These are phyloP conservation scores for Tryphoninae sp. DNA, from an alignment of 2,888 invertebrate species.

Conservation along the genomic window DNA sequence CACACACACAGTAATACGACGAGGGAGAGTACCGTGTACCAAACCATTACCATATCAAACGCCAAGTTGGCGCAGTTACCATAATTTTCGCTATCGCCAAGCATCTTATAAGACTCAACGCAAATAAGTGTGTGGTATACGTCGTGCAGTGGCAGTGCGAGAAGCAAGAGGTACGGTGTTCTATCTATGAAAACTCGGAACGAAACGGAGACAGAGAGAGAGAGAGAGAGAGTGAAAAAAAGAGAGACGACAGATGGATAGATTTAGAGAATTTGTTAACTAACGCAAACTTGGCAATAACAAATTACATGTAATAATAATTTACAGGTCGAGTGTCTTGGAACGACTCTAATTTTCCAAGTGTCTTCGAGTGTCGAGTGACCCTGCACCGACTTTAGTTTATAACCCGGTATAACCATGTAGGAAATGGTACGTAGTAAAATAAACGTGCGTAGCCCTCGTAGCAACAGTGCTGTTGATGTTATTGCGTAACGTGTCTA, in stretches of 20 bases:
- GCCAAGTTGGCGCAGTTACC: slow-evolving; percentile 64
- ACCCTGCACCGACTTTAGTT: slow-evolving; percentile 3
- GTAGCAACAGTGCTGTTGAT: neutral
- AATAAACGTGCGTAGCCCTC: neutral
- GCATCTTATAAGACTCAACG: slow-evolving; percentile 65
- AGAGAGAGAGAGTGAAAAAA: slow-evolving; percentile 19
- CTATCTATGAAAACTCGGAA: slow-evolving; percentile 5
- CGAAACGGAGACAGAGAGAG: slow-evolving; percentile 6
- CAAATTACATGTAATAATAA: too few relatives aligned
- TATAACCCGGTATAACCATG: neutral
- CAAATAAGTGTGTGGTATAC: slow-evolving; percentile 50
- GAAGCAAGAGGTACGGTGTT: neutral
- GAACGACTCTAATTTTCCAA: slow-evolving; percentile 3
- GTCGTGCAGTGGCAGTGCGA: slow-evolving; percentile 35
- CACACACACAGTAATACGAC: slow-evolving; percentile 2
- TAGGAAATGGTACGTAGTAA: neutral
- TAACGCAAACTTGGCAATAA: slow-evolving; percentile 4
- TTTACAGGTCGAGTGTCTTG: too few relatives aligned
- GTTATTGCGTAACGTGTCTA: slow-evolving; percentile 48
- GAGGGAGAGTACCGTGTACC: slow-evolving; percentile 50
- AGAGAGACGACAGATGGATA: slow-evolving; percentile 8
- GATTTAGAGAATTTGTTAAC: slow-evolving; percentile 39
- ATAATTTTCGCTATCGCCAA: slow-evolving; percentile 66
- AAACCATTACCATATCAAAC: slow-evolving; percentile 68
- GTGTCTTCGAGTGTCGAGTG: slow-evolving; percentile 10